Base-by-base conservation (phyloP, 1,140 invertebrate genomes). In the Bradysia coprophila region DNA sequence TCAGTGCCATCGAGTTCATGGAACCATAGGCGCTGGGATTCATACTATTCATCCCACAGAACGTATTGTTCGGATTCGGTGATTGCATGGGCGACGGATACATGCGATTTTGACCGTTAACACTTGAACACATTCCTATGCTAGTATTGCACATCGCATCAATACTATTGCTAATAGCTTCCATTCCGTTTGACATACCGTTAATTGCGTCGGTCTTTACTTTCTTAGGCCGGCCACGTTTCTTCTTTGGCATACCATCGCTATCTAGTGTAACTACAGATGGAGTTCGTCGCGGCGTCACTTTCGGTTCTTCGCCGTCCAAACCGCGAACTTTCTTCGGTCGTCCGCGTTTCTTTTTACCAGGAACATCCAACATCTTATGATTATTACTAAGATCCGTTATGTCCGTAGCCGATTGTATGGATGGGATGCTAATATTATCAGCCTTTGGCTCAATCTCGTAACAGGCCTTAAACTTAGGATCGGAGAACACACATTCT, bases 401-500 rank as follows among this genome's bases (percentile, higher is more conserved):
- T 40, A 65, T 48, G 46, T 59, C 56, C 15, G 48, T 41, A n/a
- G n/a, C 11, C 21, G 15, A 18, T 23, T 43, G 23, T 21, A 38
- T 31, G 21, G 24, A 38, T 6, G 22, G 21, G 40, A 33, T 18
- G 34, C 51, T 45, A 45, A 49, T 54, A 23, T 49, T 43, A 28
- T 61, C 54, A 31, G 51, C 47, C 40, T 69, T 68, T 4, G 58
- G 57, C 20, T 73, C 68, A 10, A 55, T 59, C 42, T 74, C 72
- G 48, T 72, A 66, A 48, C 63, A 65, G 23, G 63, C 72, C 53
- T 76, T 75, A 31, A 79, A 64, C 47, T 77, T 76, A 37, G 78
- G 71, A 55, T 88, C 83, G 2, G 75, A 81, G 63, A 96, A 97
- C 10, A 89, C 79, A 47, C 95, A 81, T 64, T 96, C 91, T 10